phyloP scores from a whole-genome alignment of 2,797 vertebrate genomes.

The Anabas testudineus region DNA sequence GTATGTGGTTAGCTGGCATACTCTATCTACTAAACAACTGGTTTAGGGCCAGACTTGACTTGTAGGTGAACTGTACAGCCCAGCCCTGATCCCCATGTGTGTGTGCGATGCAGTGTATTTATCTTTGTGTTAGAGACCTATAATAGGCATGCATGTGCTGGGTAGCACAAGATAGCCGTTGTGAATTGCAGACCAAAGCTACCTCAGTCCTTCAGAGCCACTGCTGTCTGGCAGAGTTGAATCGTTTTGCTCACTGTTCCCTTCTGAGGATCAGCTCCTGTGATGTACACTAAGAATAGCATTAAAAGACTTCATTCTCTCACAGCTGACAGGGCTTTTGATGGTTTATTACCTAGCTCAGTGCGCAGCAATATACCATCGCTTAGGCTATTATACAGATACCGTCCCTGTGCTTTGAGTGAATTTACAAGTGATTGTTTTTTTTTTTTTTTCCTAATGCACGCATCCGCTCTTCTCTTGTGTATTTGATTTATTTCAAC shows the following conservation, averaged over 20 bases:
- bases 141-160: slow-evolving; percentile 74
- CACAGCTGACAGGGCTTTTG: slow-evolving; percentile 57
- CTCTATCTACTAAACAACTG: slow-evolving; percentile 61
- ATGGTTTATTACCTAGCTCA: slow-evolving; percentile 74
- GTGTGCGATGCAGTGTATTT: slow-evolving; percentile 63
- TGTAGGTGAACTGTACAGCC: slow-evolving; percentile 76
- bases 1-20: slow-evolving; percentile 53
- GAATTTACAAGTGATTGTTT: slow-evolving; percentile 76
- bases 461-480: slow-evolving; percentile 55
- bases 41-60: slow-evolving; percentile 65
- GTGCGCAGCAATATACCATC: slow-evolving; percentile 62
- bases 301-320: slow-evolving; percentile 68
- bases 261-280: slow-evolving; percentile 61
- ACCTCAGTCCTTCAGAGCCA: slow-evolving; percentile 67
- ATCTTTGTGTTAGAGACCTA: slow-evolving; percentile 69
- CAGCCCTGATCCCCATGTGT: slow-evolving; percentile 50
- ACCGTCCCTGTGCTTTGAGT: slow-evolving; percentile 55
- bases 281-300: slow-evolving; percentile 74
- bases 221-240: slow-evolving; percentile 53
- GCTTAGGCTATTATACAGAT: slow-evolving; percentile 69
- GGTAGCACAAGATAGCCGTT: slow-evolving; percentile 71
- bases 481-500: slow-evolving; percentile 72
- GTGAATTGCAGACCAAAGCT: slow-evolving; percentile 79
- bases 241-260: slow-evolving; percentile 69
- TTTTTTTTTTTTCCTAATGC: slow-evolving; percentile 50